Conservation (phyloP, 2,113 vertebrate species). For the Mirounga angustirostris region DNA sequence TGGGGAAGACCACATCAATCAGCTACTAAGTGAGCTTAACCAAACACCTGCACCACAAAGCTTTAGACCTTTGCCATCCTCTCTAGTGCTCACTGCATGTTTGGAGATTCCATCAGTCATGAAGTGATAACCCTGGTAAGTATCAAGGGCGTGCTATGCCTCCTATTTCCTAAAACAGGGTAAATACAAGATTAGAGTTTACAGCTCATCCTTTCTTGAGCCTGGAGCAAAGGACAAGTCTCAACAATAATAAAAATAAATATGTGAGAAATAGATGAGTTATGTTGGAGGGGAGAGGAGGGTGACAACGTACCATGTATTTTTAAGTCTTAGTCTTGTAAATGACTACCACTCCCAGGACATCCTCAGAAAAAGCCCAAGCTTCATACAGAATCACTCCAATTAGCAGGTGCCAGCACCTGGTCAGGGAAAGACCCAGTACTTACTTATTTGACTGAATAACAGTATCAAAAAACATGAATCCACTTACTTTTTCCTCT, state of each 20-base stretch:
- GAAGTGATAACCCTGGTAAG: constrained; percentile 24
- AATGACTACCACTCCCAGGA: neutral
- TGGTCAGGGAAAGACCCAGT: neutral
- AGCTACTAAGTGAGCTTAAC: neutral
- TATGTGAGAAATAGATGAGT: neutral
- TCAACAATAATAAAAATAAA: constrained; percentile 35
- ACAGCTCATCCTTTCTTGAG: neutral
- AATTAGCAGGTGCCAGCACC: neutral
- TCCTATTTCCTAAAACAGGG: constrained; percentile 34
- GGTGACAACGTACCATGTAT: neutral
- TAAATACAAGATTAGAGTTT: constrained; percentile 48
- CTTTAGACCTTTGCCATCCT: neutral
- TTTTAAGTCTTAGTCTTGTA: neutral
- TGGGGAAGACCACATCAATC: neutral
- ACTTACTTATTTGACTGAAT: neutral
- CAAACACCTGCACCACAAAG: constrained; percentile 11
- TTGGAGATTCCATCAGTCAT: constrained; percentile 2
- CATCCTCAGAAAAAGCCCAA: constrained; percentile 23
- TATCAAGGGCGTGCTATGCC: neutral
- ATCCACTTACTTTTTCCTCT: neutral
- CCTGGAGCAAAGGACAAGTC: neutral
- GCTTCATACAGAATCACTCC: neutral
- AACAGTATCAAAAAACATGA: neutral
- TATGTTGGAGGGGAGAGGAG: neutral
- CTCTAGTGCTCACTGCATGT: neutral